Conservation (phyloP, 2,797 vertebrate genomes). For the Sphenodon punctatus region DNA sequence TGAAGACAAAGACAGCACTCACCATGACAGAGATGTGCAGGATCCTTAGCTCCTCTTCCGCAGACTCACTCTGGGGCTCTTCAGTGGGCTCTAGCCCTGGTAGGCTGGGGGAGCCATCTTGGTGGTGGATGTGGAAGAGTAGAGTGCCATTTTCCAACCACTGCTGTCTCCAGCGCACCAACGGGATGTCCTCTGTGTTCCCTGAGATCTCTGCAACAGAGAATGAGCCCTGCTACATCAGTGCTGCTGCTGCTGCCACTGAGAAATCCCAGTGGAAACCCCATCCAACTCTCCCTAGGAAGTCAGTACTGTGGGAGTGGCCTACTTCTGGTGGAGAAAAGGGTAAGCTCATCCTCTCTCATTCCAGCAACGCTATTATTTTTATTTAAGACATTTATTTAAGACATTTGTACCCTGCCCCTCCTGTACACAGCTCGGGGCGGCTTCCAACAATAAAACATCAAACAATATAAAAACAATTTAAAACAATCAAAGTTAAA, state of each 20-base stretch:
- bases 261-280: too few relatives aligned
- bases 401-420: too few relatives aligned
- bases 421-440: too few relatives aligned
- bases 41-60: slow-evolving; percentile 95
- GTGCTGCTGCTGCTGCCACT: neutral
- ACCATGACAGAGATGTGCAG: slow-evolving; percentile 99
- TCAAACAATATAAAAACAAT: too few relatives aligned
- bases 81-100: slow-evolving; percentile 87
- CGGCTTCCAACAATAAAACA: too few relatives aligned
- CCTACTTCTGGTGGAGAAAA: neutral
- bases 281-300: neutral
- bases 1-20: slow-evolving; percentile 12
- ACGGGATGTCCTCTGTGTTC: slow-evolving; percentile 94
- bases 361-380: neutral
- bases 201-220: slow-evolving; percentile 90
- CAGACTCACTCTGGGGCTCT: slow-evolving; percentile 87
- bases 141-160: slow-evolving; percentile 98
- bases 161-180: slow-evolving; percentile 98
- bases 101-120: slow-evolving; percentile 88
- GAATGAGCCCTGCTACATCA: neutral
- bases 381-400: too few relatives aligned
- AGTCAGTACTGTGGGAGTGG: neutral
- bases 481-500: too few relatives aligned
- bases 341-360: neutral
- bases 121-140: slow-evolving; percentile 98